Evolutionary conservation across 2,888 invertebrate genomes (phyloP).

Genomic region (Cataglyphis rosenhaueri): DNA sequence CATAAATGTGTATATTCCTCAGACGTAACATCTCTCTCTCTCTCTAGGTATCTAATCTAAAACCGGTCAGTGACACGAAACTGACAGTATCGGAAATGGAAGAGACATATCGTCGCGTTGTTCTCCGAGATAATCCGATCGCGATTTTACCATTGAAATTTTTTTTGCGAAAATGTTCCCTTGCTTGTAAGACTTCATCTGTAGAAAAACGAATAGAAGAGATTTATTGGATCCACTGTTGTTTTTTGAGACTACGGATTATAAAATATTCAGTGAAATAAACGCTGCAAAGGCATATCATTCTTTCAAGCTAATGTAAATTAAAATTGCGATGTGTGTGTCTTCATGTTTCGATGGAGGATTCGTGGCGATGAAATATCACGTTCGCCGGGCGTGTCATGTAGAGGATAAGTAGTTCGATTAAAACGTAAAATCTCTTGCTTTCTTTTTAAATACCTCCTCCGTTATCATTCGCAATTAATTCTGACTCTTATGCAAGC

Average conservation of each 20-base stretch:
- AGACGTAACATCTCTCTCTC: constrained; percentile 37
- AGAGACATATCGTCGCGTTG: neutral
- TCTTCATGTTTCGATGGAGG: neutral
- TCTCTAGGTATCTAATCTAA: constrained; percentile 75
- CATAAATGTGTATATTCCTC: constrained; percentile 61
- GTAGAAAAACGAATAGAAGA: neutral
- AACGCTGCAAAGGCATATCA: neutral
- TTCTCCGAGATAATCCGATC: neutral
- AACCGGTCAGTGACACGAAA: constrained; percentile 28
- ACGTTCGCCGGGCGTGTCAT: constrained; percentile 20
- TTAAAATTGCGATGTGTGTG: constrained; percentile 9
- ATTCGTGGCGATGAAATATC: neutral
- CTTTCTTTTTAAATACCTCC: constrained; percentile 17
- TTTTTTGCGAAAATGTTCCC: neutral
- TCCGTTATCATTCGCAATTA: constrained; percentile 26
- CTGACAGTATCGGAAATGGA: neutral
- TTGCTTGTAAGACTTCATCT: neutral
- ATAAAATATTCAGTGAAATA: neutral
- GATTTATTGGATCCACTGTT: neutral
- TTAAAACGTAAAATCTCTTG: neutral
- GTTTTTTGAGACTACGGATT: neutral
- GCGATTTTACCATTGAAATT: too few species aligned
- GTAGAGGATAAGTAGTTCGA: constrained; percentile 4
- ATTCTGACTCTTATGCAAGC: constrained; percentile 48
- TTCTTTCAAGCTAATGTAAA: constrained; percentile 11